Base-by-base conservation (phyloP, 1,140 invertebrate genomes). In the Drosophila tani region DNA sequence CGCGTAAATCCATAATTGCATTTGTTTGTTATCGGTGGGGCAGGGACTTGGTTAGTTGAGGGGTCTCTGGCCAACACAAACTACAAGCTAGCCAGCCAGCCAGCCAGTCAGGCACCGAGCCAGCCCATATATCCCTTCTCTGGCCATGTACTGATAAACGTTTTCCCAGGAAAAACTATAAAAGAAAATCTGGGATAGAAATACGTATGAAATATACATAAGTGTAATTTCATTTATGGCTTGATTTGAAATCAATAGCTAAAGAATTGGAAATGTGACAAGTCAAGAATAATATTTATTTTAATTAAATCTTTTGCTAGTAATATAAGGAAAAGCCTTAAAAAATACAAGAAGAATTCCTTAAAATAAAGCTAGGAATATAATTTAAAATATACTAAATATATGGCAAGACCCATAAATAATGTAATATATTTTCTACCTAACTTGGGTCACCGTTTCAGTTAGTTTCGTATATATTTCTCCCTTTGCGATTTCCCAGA, bases 1-100 rank as follows among this genome's bases (percentile, higher is more conserved):
- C 75, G 66, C 71, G 71, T 87, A 80, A 83, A 74, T 78, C 80
- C 84, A 87, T 87, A 86, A 86, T 87, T 87, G 83, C 83, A 83
- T 88, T 87, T 86, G 71, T 80, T 86, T 82, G 80, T 79, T 78
- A 88, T 65, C 75, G 69, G 32, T 32, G 60, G 65, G 47, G 40
- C 15, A 35, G 24, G 21, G 19, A 19, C 7, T 15, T 38, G 47
- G 15, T 11, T 19, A 5, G 21, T 45, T 19, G 8, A 19, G n/a
- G 21, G 14, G 15, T 24, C 0, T 32, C 17, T 14, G 41, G 3
- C 21, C 12, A 68, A 14, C 56, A 38, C 29, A 29, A 59, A 67
- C 55, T 49, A 64, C 49, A 29, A 21, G 35, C 49, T 27, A n/a
- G 21, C 49, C 19, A 50, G 11, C 24, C 11, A 14, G 21, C 8